Base-by-base conservation (phyloP, 1,140 invertebrate species). In the Aphis craccivora region DNA sequence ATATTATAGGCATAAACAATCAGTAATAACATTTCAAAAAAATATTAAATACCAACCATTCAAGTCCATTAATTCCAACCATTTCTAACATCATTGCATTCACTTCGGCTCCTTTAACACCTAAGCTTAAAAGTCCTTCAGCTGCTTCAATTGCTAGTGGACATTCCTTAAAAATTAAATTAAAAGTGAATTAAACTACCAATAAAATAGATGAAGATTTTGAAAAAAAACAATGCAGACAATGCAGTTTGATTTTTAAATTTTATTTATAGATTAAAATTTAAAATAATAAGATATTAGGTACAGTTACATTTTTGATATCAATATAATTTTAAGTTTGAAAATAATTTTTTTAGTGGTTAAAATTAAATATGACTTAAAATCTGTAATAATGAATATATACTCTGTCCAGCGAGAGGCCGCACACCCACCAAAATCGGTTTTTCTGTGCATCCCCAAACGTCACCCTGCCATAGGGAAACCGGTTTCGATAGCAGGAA, bases 71-170 rank as follows among this genome's bases (percentile, higher is more conserved):
- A 95, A 94, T 94, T 95, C 93, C 93, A n/a, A 87, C 67, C 94
- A 96, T 96, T 94, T 96, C 96, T 37, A 97, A 95, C 86, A 97
- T 96, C 51, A 97, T 94, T 22, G 96, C 96, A 94, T 96, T 96
- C 0, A 97, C 96, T 95, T 98, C 97, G 60, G 96, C 96, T 43
- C 97, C 97, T 94, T 97, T 97, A 22, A 97, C 96, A 48, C 97
- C 97, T 53, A 98, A 94, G 89, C 96, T 95, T 51, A 98, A 95
- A 14, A 98, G 95, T 37, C 96, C 96, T 94, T 96, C 96, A 3
- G 97, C 96, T 40, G 97, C 97, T 94, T 97, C 97, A 51, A 98
- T 94, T 1, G 97, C 97, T 94, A 98, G 95, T 3, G 97, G 97
- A 95, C 97, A 97, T 95, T 97, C 97, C 95, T 96, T 43, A 95